These are phyloP conservation scores for Excalfactoria chinensis DNA, from an alignment of 2,113 vertebrate species.

Conservation along the genomic window DNA sequence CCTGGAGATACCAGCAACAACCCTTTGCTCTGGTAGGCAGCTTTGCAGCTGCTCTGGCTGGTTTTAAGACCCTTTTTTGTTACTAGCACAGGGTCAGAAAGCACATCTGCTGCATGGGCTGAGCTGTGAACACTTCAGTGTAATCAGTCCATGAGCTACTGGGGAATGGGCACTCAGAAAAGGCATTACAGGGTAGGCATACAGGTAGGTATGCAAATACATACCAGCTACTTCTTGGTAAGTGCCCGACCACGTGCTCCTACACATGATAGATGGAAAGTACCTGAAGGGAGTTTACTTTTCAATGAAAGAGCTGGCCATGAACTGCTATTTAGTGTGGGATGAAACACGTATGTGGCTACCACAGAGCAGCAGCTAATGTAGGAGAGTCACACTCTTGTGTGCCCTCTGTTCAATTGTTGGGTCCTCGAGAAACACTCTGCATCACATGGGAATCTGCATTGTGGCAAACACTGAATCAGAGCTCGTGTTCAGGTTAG, in stretches of 20 bases:
- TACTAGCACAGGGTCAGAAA: neutral
- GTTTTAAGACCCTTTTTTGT: neutral
- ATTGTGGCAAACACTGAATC: neutral
- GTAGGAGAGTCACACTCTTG: neutral
- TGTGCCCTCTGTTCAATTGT: neutral
- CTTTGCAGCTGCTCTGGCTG: neutral
- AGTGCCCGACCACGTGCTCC: neutral
- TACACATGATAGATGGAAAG: neutral
- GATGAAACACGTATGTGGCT: neutral
- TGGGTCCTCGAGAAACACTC: neutral
- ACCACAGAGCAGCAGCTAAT: neutral
- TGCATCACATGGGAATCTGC: neutral
- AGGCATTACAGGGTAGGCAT: rapidly evolving
- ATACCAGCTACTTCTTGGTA: neutral
- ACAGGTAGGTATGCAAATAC: too few species aligned
- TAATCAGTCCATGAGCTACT: neutral
- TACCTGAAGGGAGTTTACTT: neutral
- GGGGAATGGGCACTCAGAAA: neutral
- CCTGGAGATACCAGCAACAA: neutral
- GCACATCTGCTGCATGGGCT: neutral
- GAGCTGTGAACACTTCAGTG: neutral
- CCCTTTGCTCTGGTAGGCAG: neutral
- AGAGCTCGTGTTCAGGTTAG: neutral
- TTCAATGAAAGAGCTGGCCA: neutral
- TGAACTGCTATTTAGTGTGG: neutral